Base-by-base conservation (phyloP, 2,888 invertebrate genomes). In the Schizotus pectinicornis region DNA sequence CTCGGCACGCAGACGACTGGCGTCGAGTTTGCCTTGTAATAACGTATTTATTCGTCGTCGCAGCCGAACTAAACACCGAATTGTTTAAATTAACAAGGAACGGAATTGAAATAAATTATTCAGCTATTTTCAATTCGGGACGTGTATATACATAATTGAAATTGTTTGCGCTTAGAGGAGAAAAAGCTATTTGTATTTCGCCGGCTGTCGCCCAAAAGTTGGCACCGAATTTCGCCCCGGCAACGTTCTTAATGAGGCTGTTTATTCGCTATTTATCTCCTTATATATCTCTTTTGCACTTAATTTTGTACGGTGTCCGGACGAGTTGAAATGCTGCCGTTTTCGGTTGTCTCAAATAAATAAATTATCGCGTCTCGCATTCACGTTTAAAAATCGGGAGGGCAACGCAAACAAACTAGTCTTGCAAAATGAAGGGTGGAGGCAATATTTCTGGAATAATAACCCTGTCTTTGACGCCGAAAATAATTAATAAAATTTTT, bases 191-290 rank as follows among this genome's bases (percentile, higher is more conserved):
- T 37, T 38, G 22, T 47, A 43, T 35, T 13, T 13, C 35, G 35
- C 13, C 13, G 11, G 31, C 33, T 14, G 33, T 11, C 8, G 14
- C 5, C 22, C 3, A 22, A 42, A 32, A 50, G 32, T 50, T 11
- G 22, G 42, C 42, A 50, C 43, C 30, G 49, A 56, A 33, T 43
- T 56, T 43, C 33, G 22, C 35, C 9, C 12, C 11, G 35, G n/a
- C 35, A 13, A 9, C 3, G 54, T 34, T 39, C 42, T 50, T 46
- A 39, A 56, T 56, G 42, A 45, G 37, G 11, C 56, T 56, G 45
- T 56, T 56, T 56, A 50, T 39, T 50, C 37, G 12, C 38, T 35
- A 38, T 53, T 46, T 53, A 46, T 46, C 46, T 46, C 32, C n/a
- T 45, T 7, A 30, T 14, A 43, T 37, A 39, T 14, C 22, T 45